Evolutionary conservation across 2,888 invertebrate species (phyloP).

Genomic region (Megaustenia siamemsis): DNA sequence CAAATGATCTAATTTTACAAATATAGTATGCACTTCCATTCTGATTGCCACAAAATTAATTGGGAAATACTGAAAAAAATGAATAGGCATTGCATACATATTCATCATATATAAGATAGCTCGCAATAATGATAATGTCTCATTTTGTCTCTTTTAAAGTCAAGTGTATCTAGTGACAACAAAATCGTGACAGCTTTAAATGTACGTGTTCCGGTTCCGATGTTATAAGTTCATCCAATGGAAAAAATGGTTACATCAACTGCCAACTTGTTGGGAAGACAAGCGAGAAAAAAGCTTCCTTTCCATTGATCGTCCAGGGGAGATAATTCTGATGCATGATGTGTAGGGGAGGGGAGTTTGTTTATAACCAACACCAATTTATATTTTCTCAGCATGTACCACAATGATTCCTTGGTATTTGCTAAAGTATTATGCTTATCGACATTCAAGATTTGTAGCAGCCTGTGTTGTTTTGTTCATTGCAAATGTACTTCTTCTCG

Average conservation of each 20-base stretch:
- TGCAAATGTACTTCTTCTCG: conserved; percentile 66
- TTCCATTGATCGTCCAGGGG: background rate
- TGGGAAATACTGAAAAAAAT: too few relatives aligned
- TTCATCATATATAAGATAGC: too few relatives aligned
- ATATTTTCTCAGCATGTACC: conserved; percentile 23
- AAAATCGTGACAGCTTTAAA: conserved; percentile 25
- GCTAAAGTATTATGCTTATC: conserved; percentile 66
- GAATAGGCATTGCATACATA: too few relatives aligned
- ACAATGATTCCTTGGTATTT: conserved; percentile 72
- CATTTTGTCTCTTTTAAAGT: background rate
- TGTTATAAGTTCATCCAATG: conserved; percentile 10
- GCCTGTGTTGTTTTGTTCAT: conserved; percentile 61
- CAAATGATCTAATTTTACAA: too few relatives aligned
- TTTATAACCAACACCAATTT: conserved; percentile 35
- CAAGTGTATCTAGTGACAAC: conserved; percentile 61
- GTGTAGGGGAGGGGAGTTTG: conserved; percentile 51
- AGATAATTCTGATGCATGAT: conserved; percentile 42
- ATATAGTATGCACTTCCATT: too few relatives aligned
- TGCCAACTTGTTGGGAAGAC: too few relatives aligned
- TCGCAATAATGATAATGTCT: too few relatives aligned
- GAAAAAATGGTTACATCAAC: background rate
- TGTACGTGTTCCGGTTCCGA: conserved; percentile 33
- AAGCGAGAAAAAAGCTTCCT: too few relatives aligned
- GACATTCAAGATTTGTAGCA: conserved; percentile 68
- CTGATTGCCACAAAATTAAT: too few relatives aligned